phyloP scores from a whole-genome alignment of 2,888 invertebrate genomes.

The Pomacea canaliculata region DNA sequence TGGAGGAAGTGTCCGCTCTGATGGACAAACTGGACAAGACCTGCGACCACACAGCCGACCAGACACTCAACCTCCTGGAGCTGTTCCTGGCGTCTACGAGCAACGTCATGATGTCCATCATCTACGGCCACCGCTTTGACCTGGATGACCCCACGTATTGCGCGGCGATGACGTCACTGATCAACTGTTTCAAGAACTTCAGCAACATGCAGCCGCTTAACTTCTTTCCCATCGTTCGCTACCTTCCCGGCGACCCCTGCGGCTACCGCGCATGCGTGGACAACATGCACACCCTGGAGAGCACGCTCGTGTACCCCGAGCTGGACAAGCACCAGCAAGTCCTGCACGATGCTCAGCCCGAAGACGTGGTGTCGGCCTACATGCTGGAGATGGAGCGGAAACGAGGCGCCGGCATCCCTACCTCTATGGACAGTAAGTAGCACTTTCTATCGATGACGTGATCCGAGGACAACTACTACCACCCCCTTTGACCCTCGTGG shows the following conservation, averaged over 20 bases:
- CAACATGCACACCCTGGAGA: conserved; percentile 16
- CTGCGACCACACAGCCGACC: background rate
- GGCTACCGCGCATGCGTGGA: conserved; percentile 16
- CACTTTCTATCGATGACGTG: no score
- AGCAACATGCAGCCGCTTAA: conserved; percentile 18
- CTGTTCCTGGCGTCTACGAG: conserved; percentile 49
- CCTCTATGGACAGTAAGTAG: conserved; percentile 24
- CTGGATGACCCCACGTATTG: conserved; percentile 12
- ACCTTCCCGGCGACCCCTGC: conserved; percentile 22
- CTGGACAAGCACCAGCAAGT: conserved; percentile 5
- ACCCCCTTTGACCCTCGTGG: no score
- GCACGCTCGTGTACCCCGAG: conserved; percentile 16
- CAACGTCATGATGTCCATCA: conserved; percentile 49
- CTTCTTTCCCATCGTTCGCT: conserved; percentile 22
- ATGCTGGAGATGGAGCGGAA: conserved; percentile 18
- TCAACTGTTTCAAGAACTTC: conserved; percentile 20
- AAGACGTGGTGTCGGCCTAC: conserved; percentile 20
- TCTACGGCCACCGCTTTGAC: conserved; percentile 21
- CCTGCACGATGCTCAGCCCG: background rate
- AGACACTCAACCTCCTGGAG: conserved; percentile 42
- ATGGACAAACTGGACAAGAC: conserved; percentile 4
- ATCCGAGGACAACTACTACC: no score
- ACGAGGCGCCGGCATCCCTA: background rate
- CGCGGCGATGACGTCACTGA: conserved; percentile 3
- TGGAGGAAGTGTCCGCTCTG: conserved; percentile 10